These are phyloP conservation scores for Pentamera pediparva DNA, from an alignment of 53 echinoderm and acorn worm genomes.

Conservation along the genomic window DNA sequence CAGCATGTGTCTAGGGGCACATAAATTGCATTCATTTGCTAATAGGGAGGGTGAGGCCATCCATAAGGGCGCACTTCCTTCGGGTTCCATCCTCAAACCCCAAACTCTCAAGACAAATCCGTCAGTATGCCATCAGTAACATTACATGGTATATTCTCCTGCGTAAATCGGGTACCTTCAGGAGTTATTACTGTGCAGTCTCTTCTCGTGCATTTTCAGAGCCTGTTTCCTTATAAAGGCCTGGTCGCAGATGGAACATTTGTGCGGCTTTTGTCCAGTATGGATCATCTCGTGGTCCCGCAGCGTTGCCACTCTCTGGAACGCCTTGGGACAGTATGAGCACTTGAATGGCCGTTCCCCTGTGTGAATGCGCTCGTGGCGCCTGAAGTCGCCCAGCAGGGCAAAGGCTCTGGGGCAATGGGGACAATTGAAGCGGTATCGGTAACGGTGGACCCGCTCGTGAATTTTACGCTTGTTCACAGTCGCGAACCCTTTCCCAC, in stretches of 20 bases:
- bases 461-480: conserved; percentile 3
- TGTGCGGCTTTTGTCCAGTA: background rate
- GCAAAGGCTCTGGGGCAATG: conserved; percentile 6
- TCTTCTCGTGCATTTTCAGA: background rate
- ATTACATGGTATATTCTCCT: too few species aligned
- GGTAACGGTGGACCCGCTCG: background rate
- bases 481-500: background rate
- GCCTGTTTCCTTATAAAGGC: background rate
- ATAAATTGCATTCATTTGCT: too few species aligned
- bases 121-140: too few species aligned
- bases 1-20: too few species aligned
- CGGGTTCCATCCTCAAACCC: too few species aligned
- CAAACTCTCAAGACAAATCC: too few species aligned
- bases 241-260: background rate
- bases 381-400: background rate
- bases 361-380: conserved; percentile 19
- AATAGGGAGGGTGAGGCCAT: too few species aligned
- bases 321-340: conserved; percentile 8
- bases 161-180: too few species aligned
- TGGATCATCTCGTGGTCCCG: conserved; percentile 8
- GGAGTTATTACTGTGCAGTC: too few species aligned
- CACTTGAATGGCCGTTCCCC: conserved; percentile 18
- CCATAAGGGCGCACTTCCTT: too few species aligned
- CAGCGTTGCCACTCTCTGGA: background rate
- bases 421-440: background rate